phyloP scores from a whole-genome alignment of 2,797 vertebrate species.

The Scyliorhinus canicula region DNA sequence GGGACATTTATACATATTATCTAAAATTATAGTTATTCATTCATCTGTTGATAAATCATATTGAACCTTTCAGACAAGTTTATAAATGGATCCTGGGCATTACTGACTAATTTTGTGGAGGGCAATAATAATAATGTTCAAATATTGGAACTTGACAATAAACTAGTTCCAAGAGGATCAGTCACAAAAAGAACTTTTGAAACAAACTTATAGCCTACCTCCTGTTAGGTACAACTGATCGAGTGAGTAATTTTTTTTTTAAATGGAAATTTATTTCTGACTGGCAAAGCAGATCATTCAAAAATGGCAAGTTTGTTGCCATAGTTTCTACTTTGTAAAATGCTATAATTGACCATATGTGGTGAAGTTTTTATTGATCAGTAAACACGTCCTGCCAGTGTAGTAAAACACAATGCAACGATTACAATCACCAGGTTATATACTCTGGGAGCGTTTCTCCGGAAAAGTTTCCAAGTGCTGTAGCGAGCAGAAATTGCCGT shows the following conservation, averaged over 20 bases:
- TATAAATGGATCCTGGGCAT: neutral
- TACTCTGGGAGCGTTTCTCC: neutral
- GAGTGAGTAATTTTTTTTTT: neutral
- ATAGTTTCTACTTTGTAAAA: neutral
- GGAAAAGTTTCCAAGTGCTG: too few relatives aligned
- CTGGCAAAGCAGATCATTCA: neutral
- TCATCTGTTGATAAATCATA: neutral
- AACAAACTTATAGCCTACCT: neutral
- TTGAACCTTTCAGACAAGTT: neutral
- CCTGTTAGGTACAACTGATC: neutral
- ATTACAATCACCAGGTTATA: neutral
- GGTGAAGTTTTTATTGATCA: neutral
- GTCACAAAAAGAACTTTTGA: neutral
- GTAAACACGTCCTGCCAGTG: neutral
- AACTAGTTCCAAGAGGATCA: neutral
- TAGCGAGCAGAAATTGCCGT: too few relatives aligned
- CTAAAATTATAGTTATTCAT: neutral
- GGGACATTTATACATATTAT: neutral
- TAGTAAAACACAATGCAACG: neutral
- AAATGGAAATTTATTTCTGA: neutral
- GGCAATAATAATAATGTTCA: neutral
- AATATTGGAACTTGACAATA: neutral
- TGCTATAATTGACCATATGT: neutral
- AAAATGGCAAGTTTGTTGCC: neutral
- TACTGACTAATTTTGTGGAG: neutral